Evolutionary conservation across 2,113 vertebrate genomes (phyloP).

Genomic region (Leptobrachium ailaonicum): DNA sequence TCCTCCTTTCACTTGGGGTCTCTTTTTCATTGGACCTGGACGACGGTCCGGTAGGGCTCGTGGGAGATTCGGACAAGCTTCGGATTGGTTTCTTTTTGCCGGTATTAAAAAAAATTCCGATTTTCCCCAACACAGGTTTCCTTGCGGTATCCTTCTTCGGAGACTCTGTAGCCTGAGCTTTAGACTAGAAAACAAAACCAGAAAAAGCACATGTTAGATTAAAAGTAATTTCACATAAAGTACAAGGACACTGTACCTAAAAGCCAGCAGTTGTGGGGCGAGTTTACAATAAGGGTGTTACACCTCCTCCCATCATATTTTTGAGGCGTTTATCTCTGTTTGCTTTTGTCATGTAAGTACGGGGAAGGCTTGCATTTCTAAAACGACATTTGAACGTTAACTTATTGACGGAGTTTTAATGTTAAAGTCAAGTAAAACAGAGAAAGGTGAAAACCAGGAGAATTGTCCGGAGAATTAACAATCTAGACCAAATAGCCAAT

Average conservation of each 20-base stretch:
- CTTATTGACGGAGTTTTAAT: no score
- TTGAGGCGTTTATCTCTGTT: conserved; percentile 15
- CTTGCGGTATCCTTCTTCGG: conserved; percentile 69
- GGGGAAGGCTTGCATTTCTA: not conserved
- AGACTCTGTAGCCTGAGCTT: conserved; percentile 63
- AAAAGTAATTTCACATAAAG: not conserved
- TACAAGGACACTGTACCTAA: not conserved
- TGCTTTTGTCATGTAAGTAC: conserved; percentile 15
- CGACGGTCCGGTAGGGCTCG: conserved; percentile 43
- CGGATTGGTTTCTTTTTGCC: conserved; percentile 65
- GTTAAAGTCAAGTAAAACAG: no score
- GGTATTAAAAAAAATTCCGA: conserved; percentile 71
- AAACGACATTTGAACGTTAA: no score
- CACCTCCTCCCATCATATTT: conserved; percentile 17
- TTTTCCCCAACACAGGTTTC: conserved; percentile 74
- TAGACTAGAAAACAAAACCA: conserved; percentile 64
- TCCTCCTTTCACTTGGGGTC: conserved; percentile 45
- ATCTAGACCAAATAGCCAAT: no score
- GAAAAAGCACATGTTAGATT: not conserved
- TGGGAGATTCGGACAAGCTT: conserved; percentile 57
- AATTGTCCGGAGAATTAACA: no score
- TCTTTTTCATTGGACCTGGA: conserved; percentile 35
- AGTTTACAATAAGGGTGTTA: conserved; percentile 29
- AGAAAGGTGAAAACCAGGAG: no score
- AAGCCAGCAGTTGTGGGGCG: not conserved